A percentile compares a stretch with the other conserved stretches of the same genome.
Conservation (phyloP, 2,113 vertebrate genomes). For the Vidua macroura region DNA sequence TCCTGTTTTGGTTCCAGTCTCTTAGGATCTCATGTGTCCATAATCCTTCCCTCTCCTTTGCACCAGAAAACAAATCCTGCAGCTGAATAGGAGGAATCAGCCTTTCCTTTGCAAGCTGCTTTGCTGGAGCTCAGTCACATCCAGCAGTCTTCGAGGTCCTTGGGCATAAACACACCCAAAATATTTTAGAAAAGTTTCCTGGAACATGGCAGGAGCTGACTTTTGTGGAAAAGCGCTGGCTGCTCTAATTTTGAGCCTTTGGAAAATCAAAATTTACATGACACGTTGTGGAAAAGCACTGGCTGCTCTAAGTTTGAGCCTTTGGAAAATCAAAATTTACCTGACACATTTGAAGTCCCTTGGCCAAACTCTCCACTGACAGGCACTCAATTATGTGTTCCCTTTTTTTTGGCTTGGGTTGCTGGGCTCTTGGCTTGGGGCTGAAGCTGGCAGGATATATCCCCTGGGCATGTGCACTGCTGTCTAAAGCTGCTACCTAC, state of each 20-base stretch:
- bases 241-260: neutral
- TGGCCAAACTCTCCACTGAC: neutral
- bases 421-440: neutral
- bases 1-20: neutral
- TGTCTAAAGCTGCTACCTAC: neutral
- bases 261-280: neutral
- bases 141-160: neutral
- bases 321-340: neutral
- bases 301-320: neutral
- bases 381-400: neutral
- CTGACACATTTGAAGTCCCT: neutral
- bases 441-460: neutral
- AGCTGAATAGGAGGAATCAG: neutral
- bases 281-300: neutral
- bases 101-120: neutral
- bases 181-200: neutral
- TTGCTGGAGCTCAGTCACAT: neutral
- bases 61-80: neutral
- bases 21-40: neutral
- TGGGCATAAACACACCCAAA: neutral
- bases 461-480: neutral
- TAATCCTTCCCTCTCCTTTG: neutral
- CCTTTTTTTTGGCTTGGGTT: neutral
- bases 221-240: neutral
- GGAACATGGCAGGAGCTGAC: neutral